Evolutionary conservation across 1,140 invertebrate species (phyloP), one percentile per base, ranked within the genome.

Genomic region (Chelonus insularis): DNA sequence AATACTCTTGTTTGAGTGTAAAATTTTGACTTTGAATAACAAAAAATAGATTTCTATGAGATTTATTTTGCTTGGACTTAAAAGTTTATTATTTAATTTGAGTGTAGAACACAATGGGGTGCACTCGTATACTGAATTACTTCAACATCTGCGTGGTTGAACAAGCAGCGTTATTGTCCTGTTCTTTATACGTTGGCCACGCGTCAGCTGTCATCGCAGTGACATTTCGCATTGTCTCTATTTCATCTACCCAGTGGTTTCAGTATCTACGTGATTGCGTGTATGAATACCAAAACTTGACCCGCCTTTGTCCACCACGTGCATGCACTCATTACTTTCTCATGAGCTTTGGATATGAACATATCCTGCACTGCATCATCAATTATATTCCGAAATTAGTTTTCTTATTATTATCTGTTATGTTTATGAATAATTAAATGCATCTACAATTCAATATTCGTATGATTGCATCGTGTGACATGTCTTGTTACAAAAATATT

Each of bases 141-240:
- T 37, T 9, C 25, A 55, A 55, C 52, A 55, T 55, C 52, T 55
- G 52, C 52, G 52, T 37, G 32, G n/a, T 55, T 29, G 52, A 55
- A 36, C 29, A 29, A 55, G 20, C 52, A 29, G 7, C 25, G 25
- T 21, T 29, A 55, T 55, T 55, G 36, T 55, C 45, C 45, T 25
- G n/a, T 25, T 48, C 23, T 9, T 20, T 11, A 9, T 48, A 21
- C 21, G 12, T 23, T 51, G 29, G 14, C 14, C 36, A 55, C 52
- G 34, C 34, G 52, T 55, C 52, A 55, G 52, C 52, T 55, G 52
- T 55, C 52, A 55, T 39, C 52, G 52, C 18, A 36, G 14, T 55
- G 52, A 55, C 34, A 55, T 37, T 55, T 39, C 11, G 34, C 25
- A 51, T 51, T 51, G 48, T 51, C 48, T 51, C 25, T 4, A 51